phyloP scores from a whole-genome alignment of 2,113 vertebrate genomes.

The Oncorhynchus mykiss region DNA sequence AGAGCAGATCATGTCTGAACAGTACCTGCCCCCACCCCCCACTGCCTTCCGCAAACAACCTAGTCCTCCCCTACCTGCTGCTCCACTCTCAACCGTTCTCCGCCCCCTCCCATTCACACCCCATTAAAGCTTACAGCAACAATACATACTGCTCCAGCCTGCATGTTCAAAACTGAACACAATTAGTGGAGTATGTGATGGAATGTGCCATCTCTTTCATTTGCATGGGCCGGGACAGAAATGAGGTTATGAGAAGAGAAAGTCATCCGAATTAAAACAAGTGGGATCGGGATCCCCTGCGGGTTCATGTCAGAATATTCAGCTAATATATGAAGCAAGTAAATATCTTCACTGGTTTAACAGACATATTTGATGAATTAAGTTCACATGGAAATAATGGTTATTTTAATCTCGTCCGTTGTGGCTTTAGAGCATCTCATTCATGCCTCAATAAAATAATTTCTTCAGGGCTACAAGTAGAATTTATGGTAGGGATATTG shows the following conservation, averaged over 20 bases:
- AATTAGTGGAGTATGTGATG: not conserved
- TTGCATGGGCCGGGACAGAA: not conserved
- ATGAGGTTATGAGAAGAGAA: not conserved
- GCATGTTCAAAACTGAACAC: not conserved
- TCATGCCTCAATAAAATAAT: too few species aligned
- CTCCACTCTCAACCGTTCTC: not conserved
- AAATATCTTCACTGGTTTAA: constrained; percentile 5
- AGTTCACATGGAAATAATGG: not conserved
- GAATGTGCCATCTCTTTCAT: not conserved
- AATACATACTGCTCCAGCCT: too few species aligned
- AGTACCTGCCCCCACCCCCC: constrained; percentile 5
- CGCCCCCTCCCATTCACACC: not conserved
- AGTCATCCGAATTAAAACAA: constrained; percentile 5
- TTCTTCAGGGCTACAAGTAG: too few species aligned
- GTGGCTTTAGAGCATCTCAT: not conserved
- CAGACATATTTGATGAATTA: constrained; percentile 8
- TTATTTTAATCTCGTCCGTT: not conserved
- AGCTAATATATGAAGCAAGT: not conserved
- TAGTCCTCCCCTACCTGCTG: not conserved
- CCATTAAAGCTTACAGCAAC: not conserved
- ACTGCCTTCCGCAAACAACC: not conserved
- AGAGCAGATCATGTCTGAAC: constrained; percentile 49
- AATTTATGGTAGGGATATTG: too few species aligned
- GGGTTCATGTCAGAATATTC: constrained; percentile 3
- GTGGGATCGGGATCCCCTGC: not conserved